Conservation (phyloP, 2,797 vertebrate genomes). For the Allobates femoralis region DNA sequence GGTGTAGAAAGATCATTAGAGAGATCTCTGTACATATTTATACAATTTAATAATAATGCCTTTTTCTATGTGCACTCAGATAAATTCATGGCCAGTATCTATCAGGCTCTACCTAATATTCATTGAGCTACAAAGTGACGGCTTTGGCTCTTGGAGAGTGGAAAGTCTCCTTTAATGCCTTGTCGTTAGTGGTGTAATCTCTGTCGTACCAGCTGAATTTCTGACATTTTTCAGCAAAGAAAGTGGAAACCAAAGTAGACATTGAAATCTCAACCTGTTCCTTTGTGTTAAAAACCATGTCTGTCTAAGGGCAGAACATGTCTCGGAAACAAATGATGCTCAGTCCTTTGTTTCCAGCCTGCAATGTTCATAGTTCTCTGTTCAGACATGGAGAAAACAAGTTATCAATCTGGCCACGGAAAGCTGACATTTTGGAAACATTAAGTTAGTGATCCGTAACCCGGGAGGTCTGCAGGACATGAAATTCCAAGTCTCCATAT, state of each 20-base stretch:
- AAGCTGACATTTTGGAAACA: slow-evolving; percentile 63
- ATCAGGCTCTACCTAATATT: neutral
- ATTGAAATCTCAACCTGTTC: slow-evolving; percentile 51
- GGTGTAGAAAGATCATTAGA: too few species aligned
- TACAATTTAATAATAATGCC: too few species aligned
- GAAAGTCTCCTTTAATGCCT: neutral
- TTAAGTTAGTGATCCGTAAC: slow-evolving; percentile 64
- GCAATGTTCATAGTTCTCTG: slow-evolving; percentile 55
- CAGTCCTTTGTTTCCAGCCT: slow-evolving; percentile 52
- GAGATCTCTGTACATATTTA: too few species aligned
- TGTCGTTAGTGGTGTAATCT: neutral
- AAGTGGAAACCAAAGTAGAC: slow-evolving; percentile 39
- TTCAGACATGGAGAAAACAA: slow-evolving; percentile 63
- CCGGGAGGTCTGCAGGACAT: slow-evolving; percentile 61
- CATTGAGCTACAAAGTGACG: slow-evolving; percentile 8
- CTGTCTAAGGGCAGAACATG: slow-evolving; percentile 58
- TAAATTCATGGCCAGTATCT: neutral
- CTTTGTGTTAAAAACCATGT: slow-evolving; percentile 62
- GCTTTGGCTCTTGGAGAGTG: neutral
- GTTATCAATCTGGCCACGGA: slow-evolving; percentile 60
- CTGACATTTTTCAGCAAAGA: slow-evolving; percentile 36
- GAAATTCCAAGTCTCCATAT: slow-evolving; percentile 51
- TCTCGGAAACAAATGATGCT: slow-evolving; percentile 61
- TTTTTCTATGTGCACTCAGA: too few species aligned
- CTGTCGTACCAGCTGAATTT: neutral